Base-by-base conservation (phyloP, 2,113 vertebrate genomes). In the Potamarius usumacintae region DNA sequence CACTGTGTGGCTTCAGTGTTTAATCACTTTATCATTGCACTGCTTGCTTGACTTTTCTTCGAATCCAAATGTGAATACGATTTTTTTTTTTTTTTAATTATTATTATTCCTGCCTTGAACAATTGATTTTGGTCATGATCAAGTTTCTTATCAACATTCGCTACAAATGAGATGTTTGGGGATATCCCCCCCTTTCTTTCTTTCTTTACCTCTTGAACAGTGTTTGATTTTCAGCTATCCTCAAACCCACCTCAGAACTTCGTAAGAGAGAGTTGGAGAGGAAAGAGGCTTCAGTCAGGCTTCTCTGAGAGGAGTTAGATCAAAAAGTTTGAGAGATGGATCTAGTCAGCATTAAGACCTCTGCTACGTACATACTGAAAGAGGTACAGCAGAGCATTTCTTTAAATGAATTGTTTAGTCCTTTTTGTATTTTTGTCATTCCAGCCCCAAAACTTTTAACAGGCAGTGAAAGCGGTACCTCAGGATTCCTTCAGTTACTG, bases 11-110 rank as follows among this genome's bases (percentile, higher is more conserved):
- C 20, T 82, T 87, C 20, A 57, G 69, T 18, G 34, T 82, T 83
- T 83, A n/a, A 62, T 58, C 7, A 22, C 34, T 17, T 27, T 60
- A 42, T 55, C 83, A 20, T 42, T 6, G 15, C 57, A 14, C 9
- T 22, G 9, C 48, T 71, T 9, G 34, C 67, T 87, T 85, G 81
- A 69, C 76, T 88, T 78, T 8, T 50, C 60, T 65, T 89, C 55
- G 60, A n/a, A 83, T 71, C 42, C 20, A 76, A 86, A 76, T 53
- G 15, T 80, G 17, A 57, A 42, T 48, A 42, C 5, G 34, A 88
- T 42, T 42, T 42, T 42, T 34, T 34, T 42, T 42, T 42, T 42
- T 42, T 42, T 42, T 42, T 42, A 4, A 42, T 42, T 42, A 42
- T 42, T 42, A 42, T 55, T 18, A 53, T 55, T 65, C 57, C 48